Evolutionary conservation across 92 coral and sea anemone species (phyloP).

Genomic region (Palythoa grandiflora): DNA sequence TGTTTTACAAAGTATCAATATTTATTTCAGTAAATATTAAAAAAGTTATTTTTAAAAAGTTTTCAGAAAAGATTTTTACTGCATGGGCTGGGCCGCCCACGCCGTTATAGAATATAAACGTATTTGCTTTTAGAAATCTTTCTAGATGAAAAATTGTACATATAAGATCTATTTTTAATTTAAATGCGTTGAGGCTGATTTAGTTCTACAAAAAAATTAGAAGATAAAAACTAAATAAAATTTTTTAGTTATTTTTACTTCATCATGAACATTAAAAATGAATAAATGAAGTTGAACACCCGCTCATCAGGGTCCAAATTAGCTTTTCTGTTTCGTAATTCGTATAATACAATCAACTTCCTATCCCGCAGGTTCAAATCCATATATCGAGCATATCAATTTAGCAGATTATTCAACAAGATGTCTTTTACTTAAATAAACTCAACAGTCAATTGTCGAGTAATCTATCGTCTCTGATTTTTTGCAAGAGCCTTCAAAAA

Average conservation of each 20-base stretch:
- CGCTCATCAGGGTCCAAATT: not conserved
- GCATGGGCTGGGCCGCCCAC: not conserved
- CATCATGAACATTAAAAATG: not conserved
- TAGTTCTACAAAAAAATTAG: not conserved
- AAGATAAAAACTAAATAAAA: not conserved
- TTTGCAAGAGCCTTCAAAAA: not conserved
- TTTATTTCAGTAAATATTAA: conserved; percentile 2
- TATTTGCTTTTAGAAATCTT: not conserved
- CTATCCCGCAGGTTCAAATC: not conserved
- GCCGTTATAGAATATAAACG: not conserved
- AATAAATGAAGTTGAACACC: not conserved
- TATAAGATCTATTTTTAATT: not conserved
- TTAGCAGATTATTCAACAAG: not conserved
- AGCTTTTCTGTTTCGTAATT: not conserved
- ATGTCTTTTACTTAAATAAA: not conserved
- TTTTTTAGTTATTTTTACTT: not conserved
- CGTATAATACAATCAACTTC: not conserved
- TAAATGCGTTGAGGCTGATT: not conserved
- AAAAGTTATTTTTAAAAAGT: conserved; percentile 5
- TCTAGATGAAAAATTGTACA: not conserved
- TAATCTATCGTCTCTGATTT: not conserved
- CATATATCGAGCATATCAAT: not conserved
- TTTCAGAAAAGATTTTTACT: not conserved
- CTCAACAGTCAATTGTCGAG: not conserved
- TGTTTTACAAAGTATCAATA: not conserved